phyloP scores from a whole-genome alignment of 37 sponge, comb jelly and placozoan genomes.

The Lycopodina hypogea region DNA sequence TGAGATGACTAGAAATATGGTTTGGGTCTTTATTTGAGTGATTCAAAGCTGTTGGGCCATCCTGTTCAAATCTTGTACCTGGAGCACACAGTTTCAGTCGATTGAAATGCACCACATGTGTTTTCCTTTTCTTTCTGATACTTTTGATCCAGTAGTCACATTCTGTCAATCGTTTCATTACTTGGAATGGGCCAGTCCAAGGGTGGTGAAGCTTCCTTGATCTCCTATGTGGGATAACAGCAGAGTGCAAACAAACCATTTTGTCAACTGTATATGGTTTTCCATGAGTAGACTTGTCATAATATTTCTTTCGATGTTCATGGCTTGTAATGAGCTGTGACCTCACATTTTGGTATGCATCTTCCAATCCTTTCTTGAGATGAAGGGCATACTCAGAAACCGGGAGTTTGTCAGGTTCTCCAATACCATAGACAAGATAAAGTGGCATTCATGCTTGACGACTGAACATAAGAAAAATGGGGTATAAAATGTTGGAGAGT shows the following conservation, averaged over 20 bases:
- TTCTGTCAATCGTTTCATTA: slow-evolving; percentile 26
- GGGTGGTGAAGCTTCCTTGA: slow-evolving; percentile 49
- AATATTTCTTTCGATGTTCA: slow-evolving; percentile 2
- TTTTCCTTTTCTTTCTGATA: not conserved
- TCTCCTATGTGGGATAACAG: slow-evolving; percentile 25
- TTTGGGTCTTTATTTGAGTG: not conserved
- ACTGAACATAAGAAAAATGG: slow-evolving; percentile 59
- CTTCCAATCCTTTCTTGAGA: not conserved
- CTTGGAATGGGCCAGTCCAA: slow-evolving; percentile 43
- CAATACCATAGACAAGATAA: slow-evolving; percentile 9
- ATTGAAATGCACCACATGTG: slow-evolving; percentile 51
- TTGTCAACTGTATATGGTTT: slow-evolving; percentile 44
- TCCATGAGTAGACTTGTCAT: slow-evolving; percentile 42
- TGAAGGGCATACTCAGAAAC: slow-evolving; percentile 26
- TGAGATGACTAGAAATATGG: not conserved
- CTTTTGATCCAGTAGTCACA: slow-evolving; percentile 22
- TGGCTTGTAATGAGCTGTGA: not conserved
- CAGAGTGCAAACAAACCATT: slow-evolving; percentile 48
- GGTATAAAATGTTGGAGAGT: slow-evolving; percentile 26
- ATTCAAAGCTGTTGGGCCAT: not conserved
- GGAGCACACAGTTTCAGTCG: slow-evolving; percentile 26
- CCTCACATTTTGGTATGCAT: not conserved
- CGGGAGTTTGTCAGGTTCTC: not conserved
- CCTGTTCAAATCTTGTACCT: not conserved
- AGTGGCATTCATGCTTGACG: slow-evolving; percentile 38